Base-by-base conservation (phyloP, 2,888 invertebrate species). In the Drosophila longiperda region DNA sequence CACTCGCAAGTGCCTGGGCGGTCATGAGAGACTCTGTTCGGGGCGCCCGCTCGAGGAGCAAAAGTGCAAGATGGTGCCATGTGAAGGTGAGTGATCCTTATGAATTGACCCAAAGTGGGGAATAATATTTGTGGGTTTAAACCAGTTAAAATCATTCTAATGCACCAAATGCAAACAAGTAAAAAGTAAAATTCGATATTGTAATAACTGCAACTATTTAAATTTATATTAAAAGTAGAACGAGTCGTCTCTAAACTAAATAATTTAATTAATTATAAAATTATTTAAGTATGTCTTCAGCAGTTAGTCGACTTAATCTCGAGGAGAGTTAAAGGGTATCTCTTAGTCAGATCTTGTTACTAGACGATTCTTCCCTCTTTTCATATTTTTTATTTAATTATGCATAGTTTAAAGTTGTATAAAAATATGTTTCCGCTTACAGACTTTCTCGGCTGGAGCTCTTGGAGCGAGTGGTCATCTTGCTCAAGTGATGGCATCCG, bases 391-490 rank as follows among this genome's bases (percentile, higher is more conserved):
- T 20, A 12, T 20, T 20, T 12, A 3, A 15, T 45, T 45, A 20
- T 20, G 20, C 20, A 20, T 7, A 45, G 1, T 45, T 45, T 3
- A 23, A 45, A 45, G 45, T 45, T 23, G 7, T 23, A 8, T 23
- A 15, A 23, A 15, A 45, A 45, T 6, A 26, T n/a, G 1, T 9
- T 42, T 48, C 87, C 89, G 0, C 91, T 93, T 80, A 76, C 89
- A 92, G 96, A 96, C 42, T 94, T 96, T 91, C 93, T 95, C 3
- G 96, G 95, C 11, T 97, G 97, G 97, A 95, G 95, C 57, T 93
- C 94, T 23, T 97, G 97, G 97, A 95, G 96, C 0, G 93, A 94
- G 7, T 97, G 97, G 95, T 95, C 95, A 0, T 87, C 93, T 15
- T 96, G 96, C 87, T 95, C 95, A 73, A 93, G 93, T 20, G 94